A percentile compares a stretch with the other conserved stretches of the same genome.
phyloP scores from a whole-genome alignment of 2,797 vertebrate genomes.

The Natrix natrix region DNA sequence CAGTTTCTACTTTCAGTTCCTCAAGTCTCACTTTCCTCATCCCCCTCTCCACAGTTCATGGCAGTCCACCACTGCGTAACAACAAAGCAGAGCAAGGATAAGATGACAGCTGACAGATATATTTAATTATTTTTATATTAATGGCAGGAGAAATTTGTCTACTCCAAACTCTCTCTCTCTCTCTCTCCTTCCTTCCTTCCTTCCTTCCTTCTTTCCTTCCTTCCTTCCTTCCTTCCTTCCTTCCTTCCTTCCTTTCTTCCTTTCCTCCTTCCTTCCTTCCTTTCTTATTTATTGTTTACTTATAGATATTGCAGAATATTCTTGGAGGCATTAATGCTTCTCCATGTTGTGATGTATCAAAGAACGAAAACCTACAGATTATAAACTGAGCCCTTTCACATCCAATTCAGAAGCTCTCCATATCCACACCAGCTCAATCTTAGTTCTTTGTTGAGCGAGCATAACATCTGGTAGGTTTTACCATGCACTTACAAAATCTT shows the following conservation, averaged over 20 bases:
- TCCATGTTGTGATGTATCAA: not conserved
- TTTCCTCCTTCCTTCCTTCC: not conserved
- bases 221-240: too few species aligned
- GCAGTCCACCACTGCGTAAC: not conserved
- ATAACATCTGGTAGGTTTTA: not conserved
- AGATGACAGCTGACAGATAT: not conserved
- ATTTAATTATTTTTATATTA: not conserved
- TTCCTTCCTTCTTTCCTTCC: too few species aligned
- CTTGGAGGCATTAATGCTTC: not conserved
- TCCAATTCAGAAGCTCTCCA: not conserved
- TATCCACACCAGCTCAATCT: not conserved
- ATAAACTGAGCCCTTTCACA: not conserved
- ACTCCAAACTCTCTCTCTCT: not conserved
- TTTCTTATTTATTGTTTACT: not conserved
- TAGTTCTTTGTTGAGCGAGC: not conserved
- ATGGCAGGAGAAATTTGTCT: not conserved
- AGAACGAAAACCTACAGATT: not conserved
- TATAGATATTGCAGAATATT: not conserved
- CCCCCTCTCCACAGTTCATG: not conserved
- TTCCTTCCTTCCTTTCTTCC: too few species aligned
- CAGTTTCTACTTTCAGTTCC: not conserved
- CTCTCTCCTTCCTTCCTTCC: rapidly evolving
- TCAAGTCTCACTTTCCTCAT: not conserved
- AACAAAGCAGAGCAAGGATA: not conserved
- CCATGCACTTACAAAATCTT: not conserved